phyloP scores from a whole-genome alignment of 2,888 invertebrate species.

The Rhogogaster chlorosoma region DNA sequence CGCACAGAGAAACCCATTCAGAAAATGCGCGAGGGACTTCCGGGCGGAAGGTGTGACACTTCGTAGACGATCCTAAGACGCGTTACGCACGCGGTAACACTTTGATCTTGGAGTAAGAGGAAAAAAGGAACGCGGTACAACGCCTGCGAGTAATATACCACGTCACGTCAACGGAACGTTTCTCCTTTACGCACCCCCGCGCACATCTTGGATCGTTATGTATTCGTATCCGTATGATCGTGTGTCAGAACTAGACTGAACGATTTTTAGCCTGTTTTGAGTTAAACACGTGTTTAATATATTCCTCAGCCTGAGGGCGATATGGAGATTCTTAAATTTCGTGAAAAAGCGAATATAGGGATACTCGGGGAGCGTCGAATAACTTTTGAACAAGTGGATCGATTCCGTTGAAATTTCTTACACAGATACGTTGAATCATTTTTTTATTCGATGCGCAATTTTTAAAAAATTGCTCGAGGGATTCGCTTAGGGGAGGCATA shows the following conservation, averaged over 20 bases:
- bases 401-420: not conserved
- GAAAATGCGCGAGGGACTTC: slow-evolving; percentile 13
- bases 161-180: slow-evolving; percentile 17
- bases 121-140: not conserved
- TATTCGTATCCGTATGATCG: not conserved
- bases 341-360: not conserved
- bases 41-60: slow-evolving; percentile 43
- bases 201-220: slow-evolving; percentile 24
- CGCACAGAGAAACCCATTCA: slow-evolving; percentile 43
- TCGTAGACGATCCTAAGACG: not conserved
- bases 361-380: not conserved
- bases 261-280: not conserved
- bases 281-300: slow-evolving; percentile 5
- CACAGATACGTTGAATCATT: not conserved
- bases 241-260: not conserved
- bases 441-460: not conserved
- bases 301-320: not conserved
- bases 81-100: slow-evolving; percentile 21
- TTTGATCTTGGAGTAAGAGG: not conserved
- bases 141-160: slow-evolving; percentile 33
- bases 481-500: not conserved
- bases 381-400: not conserved
- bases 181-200: not conserved
- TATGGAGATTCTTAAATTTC: not conserved
- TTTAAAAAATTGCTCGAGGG: not conserved